Conservation (phyloP, 2,113 vertebrate genomes). For the Empidonax traillii region DNA sequence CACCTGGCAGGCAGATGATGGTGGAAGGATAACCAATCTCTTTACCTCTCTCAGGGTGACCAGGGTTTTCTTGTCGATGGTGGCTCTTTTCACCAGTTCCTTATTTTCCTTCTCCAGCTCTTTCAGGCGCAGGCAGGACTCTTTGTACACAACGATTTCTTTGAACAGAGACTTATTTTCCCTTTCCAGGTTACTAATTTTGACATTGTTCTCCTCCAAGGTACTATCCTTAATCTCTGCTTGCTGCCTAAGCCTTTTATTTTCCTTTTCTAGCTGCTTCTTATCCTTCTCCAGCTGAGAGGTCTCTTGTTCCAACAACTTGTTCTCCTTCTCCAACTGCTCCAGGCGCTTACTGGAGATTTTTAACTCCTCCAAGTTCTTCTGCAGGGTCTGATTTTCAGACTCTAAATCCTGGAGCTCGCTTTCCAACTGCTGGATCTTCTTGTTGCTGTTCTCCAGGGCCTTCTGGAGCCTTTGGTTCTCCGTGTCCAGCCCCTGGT, state of each 20-base stretch:
- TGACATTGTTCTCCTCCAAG: conserved; percentile 89
- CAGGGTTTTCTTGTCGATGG: conserved; percentile 96
- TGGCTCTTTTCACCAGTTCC: conserved; percentile 90
- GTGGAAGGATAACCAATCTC: not conserved
- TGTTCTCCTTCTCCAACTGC: conserved; percentile 94
- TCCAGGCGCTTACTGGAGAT: conserved; percentile 96
- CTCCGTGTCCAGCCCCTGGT: conserved; percentile 95
- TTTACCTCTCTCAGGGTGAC: conserved; percentile 90
- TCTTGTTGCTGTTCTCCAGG: conserved; percentile 94
- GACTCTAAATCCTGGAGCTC: conserved; percentile 92
- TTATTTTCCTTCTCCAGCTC: conserved; percentile 95
- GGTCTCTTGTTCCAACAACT: conserved; percentile 90
- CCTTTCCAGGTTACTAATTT: conserved; percentile 88
- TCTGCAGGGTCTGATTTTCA: conserved; percentile 93
- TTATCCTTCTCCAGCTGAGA: conserved; percentile 95
- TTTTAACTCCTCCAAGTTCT: conserved; percentile 93
- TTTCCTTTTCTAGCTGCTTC: conserved; percentile 96
- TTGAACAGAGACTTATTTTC: conserved; percentile 92
- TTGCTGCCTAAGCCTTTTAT: conserved; percentile 93
- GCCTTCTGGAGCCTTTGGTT: conserved; percentile 97
- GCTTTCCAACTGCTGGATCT: conserved; percentile 92
- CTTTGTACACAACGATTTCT: conserved; percentile 89
- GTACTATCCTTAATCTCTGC: conserved; percentile 94
- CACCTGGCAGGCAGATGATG: not conserved
- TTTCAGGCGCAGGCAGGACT: conserved; percentile 87